These are phyloP conservation scores for Vulpes lagopus DNA, from an alignment of 2,113 vertebrate genomes.

Conservation along the genomic window DNA sequence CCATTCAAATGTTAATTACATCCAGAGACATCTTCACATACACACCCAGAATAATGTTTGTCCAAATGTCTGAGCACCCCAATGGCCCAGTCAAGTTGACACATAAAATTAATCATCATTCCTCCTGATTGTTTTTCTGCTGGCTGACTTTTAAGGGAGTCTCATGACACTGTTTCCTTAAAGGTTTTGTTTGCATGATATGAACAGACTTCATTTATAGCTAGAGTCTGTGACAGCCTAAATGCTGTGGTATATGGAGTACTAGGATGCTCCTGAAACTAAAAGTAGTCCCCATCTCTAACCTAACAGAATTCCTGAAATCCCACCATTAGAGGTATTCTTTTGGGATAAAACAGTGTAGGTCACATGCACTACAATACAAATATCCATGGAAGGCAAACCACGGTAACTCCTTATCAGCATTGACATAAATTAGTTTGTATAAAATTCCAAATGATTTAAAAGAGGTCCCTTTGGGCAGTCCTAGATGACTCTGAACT, in stretches of 20 bases:
- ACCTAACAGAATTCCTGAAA: slow-evolving; percentile 18
- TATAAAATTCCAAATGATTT: background rate
- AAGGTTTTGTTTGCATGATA: background rate
- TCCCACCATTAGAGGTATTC: slow-evolving; percentile 16
- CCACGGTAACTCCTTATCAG: background rate
- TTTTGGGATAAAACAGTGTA: background rate
- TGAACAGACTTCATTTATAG: slow-evolving; percentile 21
- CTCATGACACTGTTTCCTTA: background rate
- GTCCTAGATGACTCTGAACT: background rate
- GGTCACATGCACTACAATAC: background rate
- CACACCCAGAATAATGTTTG: background rate
- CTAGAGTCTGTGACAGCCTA: background rate
- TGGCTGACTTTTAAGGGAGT: slow-evolving; percentile 33
- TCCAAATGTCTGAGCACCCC: background rate
- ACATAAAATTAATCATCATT: background rate
- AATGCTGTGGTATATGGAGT: background rate
- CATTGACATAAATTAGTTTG: background rate
- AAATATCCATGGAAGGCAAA: slow-evolving; percentile 38
- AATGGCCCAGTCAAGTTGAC: background rate
- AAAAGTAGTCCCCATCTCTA: background rate
- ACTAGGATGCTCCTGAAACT: background rate
- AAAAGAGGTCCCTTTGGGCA: background rate
- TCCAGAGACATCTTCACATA: background rate
- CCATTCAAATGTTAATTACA: slow-evolving; percentile 6
- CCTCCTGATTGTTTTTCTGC: background rate